Percentiles rank a stretch among this genome's conserved stretches.
These are phyloP conservation scores for Liasis olivaceus DNA, from an alignment of 2,797 vertebrate species.

Conservation along the genomic window DNA sequence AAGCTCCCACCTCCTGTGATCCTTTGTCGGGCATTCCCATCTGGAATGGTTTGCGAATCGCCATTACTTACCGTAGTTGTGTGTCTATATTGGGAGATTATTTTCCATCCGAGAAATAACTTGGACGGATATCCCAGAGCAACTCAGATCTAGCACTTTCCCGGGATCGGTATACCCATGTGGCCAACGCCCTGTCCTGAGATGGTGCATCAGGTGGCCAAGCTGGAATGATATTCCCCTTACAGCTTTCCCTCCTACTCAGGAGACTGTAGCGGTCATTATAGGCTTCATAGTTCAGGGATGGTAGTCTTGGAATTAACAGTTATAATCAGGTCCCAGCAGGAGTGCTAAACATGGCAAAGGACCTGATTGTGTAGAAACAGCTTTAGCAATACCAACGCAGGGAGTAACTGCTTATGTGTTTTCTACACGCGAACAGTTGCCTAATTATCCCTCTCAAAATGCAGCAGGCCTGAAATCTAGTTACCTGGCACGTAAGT, in stretches of 20 bases:
- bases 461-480: background rate
- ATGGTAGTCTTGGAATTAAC: background rate
- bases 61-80: background rate
- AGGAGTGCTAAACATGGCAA: background rate
- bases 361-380: background rate
- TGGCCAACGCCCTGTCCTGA: background rate
- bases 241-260: background rate
- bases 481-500: background rate
- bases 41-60: background rate
- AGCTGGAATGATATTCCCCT: background rate
- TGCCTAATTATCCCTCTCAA: background rate
- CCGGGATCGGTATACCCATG: background rate
- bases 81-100: background rate
- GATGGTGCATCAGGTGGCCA: background rate
- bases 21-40: background rate
- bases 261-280: background rate
- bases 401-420: background rate
- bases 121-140: background rate
- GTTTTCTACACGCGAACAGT: background rate
- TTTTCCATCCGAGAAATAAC: slow-evolving; percentile 14
- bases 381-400: background rate
- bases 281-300: too few relatives aligned
- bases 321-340: too few relatives aligned
- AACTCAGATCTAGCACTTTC: background rate
- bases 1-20: background rate